phyloP scores from a whole-genome alignment of 2,888 invertebrate species.

The Phorcus lineatus region DNA sequence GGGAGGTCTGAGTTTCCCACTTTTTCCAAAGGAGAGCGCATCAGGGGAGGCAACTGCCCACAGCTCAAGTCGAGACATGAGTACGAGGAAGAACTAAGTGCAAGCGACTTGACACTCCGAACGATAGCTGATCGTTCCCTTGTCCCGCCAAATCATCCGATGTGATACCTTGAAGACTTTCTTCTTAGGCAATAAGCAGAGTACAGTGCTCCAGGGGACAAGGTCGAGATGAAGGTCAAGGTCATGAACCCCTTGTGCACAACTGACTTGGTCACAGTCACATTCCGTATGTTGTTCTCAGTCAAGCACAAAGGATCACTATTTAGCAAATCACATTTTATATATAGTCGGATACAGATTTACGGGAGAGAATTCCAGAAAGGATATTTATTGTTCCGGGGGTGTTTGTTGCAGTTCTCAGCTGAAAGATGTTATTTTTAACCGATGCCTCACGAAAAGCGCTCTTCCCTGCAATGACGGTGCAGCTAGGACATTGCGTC shows the following conservation, averaged over 20 bases:
- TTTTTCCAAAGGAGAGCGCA: constrained; percentile 37
- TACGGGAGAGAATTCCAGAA: not conserved
- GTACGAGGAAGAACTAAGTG: constrained; percentile 1
- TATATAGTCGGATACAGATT: constrained; percentile 20
- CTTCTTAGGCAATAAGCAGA: constrained; percentile 5
- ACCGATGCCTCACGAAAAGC: not conserved
- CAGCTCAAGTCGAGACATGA: constrained; percentile 5
- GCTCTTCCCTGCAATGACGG: not conserved
- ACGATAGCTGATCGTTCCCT: not conserved
- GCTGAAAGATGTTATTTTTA: not conserved
- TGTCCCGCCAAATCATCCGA: constrained; percentile 12
- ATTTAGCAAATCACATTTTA: constrained; percentile 19
- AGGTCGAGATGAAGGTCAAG: constrained; percentile 5
- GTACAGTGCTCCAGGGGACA: not conserved
- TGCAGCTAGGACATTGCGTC: not conserved
- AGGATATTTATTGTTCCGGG: constrained; percentile 3
- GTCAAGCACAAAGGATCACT: constrained; percentile 19
- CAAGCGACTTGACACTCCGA: not conserved
- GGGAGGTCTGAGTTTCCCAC: constrained; percentile 36
- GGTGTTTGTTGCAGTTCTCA: not conserved
- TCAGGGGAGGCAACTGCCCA: constrained; percentile 17
- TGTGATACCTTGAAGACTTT: not conserved
- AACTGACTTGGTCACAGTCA: not conserved
- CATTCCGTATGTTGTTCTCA: constrained; percentile 21
- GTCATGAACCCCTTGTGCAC: constrained; percentile 14